phyloP scores from a whole-genome alignment of 2,113 vertebrate genomes.

The Sigmodon hispidus region DNA sequence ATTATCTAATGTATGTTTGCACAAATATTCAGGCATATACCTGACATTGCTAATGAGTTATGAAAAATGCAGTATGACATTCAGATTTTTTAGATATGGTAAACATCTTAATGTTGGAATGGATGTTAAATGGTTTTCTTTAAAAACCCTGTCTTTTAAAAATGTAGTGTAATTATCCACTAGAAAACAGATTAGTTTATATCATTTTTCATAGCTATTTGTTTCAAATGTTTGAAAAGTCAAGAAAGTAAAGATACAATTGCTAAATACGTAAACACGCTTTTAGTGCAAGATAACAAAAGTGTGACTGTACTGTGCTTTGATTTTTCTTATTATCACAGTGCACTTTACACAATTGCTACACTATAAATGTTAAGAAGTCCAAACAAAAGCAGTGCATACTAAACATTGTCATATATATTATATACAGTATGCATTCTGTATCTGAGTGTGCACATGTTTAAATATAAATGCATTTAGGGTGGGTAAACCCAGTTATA shows the following conservation, averaged over 20 bases:
- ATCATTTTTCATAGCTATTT: constrained; percentile 83
- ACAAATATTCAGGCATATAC: constrained; percentile 88
- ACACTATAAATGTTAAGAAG: constrained; percentile 88
- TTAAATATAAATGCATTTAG: constrained; percentile 65
- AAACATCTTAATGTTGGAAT: constrained; percentile 87
- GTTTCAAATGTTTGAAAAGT: constrained; percentile 84
- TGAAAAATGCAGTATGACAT: constrained; percentile 88
- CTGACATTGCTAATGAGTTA: constrained; percentile 88
- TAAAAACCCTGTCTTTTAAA: constrained; percentile 91
- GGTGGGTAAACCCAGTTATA: constrained; percentile 74
- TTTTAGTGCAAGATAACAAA: constrained; percentile 93
- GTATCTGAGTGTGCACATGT: constrained; percentile 78
- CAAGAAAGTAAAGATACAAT: constrained; percentile 89
- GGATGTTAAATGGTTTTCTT: constrained; percentile 87
- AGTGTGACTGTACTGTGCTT: constrained; percentile 92
- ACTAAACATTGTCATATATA: constrained; percentile 88
- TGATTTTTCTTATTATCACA: constrained; percentile 88
- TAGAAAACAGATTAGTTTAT: constrained; percentile 87
- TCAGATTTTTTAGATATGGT: constrained; percentile 87
- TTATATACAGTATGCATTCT: constrained; percentile 87
- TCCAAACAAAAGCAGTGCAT: constrained; percentile 88
- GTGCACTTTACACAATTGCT: constrained; percentile 92
- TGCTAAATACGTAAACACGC: constrained; percentile 91
- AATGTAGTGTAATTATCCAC: constrained; percentile 88
- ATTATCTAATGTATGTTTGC: constrained; percentile 87